These are phyloP conservation scores for Ditula angustiorana DNA, from an alignment of 2,888 invertebrate species.

Conservation along the genomic window DNA sequence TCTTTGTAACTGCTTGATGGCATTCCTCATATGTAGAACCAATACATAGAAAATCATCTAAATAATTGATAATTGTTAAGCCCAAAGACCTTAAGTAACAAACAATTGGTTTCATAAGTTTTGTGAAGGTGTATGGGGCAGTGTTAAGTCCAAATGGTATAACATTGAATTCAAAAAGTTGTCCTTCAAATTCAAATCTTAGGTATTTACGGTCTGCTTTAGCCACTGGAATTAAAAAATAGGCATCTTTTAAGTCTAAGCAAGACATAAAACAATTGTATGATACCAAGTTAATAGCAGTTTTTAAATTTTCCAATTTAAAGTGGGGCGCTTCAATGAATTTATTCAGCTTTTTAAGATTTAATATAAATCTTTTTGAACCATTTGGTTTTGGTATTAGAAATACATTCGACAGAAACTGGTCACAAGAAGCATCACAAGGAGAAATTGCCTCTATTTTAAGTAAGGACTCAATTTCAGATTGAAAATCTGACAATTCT, in stretches of 20 bases:
- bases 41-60: slow-evolving; percentile 38
- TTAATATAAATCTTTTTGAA: slow-evolving; percentile 33
- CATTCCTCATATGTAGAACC: slow-evolving; percentile 15
- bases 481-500: too few species aligned
- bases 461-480: too few species aligned
- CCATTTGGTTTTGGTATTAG: slow-evolving; percentile 31
- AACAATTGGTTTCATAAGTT: slow-evolving; percentile 37
- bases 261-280: slow-evolving; percentile 34
- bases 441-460: too few species aligned
- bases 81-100: slow-evolving; percentile 27
- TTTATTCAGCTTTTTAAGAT: slow-evolving; percentile 39
- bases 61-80: slow-evolving; percentile 15
- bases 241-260: slow-evolving; percentile 37
- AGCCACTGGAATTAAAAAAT: slow-evolving; percentile 22
- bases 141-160: slow-evolving; percentile 36
- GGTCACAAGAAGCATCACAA: too few species aligned
- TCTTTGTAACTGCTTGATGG: background rate
- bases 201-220: background rate
- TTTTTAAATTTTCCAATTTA: slow-evolving; percentile 41
- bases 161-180: slow-evolving; percentile 37
- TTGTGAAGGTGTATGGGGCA: slow-evolving; percentile 40
- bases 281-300: slow-evolving; percentile 25
- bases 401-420: slow-evolving; percentile 20
- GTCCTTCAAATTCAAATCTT: slow-evolving; percentile 21
- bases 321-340: slow-evolving; percentile 34